phyloP scores from a whole-genome alignment of 2,113 vertebrate species.

The Spea bombifrons region DNA sequence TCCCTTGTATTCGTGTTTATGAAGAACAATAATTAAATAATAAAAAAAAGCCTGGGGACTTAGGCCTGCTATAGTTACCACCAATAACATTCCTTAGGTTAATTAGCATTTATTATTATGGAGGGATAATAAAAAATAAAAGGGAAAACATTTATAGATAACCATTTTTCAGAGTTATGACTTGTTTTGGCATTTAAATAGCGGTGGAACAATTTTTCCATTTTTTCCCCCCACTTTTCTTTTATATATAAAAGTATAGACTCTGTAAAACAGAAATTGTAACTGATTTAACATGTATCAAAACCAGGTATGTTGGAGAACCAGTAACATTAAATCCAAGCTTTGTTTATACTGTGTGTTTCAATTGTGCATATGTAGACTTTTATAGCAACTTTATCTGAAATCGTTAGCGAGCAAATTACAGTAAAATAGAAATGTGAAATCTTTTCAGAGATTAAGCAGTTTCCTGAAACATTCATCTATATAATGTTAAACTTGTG shows the following conservation, averaged over 20 bases:
- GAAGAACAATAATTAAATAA: slow-evolving; percentile 50
- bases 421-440: no score
- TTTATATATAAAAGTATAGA: slow-evolving; percentile 27
- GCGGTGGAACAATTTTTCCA: slow-evolving; percentile 48
- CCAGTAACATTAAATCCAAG: neutral
- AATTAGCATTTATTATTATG: slow-evolving; percentile 50
- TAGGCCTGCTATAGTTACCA: slow-evolving; percentile 17
- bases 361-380: no score
- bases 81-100: slow-evolving; percentile 21
- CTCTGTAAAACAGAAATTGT: slow-evolving; percentile 22
- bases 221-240: neutral
- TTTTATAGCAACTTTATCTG: no score
- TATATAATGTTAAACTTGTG: neutral
- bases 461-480: neutral
- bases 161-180: slow-evolving; percentile 59
- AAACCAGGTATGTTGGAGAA: neutral
- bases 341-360: no score
- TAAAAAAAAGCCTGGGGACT: slow-evolving; percentile 32
- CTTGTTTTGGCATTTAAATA: slow-evolving; percentile 62
- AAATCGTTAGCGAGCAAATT: neutral
- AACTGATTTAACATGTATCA: slow-evolving; percentile 26
- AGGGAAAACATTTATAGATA: slow-evolving; percentile 56
- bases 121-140: slow-evolving; percentile 46
- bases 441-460: neutral
- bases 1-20: slow-evolving; percentile 37